Base-by-base conservation (phyloP, 2,888 invertebrate genomes). In the Corythucha ciliata region DNA sequence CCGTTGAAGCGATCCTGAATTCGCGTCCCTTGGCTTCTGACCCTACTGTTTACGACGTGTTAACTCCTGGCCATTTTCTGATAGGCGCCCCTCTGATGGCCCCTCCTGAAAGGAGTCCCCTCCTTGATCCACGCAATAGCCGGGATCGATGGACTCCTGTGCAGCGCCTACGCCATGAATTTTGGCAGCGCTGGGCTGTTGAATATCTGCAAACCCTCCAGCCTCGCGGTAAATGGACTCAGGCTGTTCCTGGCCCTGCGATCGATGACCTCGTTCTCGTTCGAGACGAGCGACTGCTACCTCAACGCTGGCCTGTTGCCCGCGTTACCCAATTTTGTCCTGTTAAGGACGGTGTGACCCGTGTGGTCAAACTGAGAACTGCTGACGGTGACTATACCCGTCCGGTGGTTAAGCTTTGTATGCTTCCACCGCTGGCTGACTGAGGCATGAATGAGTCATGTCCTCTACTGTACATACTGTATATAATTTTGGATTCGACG, bases 61-160 rank as follows among this genome's bases (percentile, higher is more conserved):
- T n/a, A n/a, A n/a, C n/a, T n/a, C n/a, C n/a, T n/a, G n/a, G n/a
- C n/a, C n/a, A n/a, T n/a, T n/a, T n/a, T n/a, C n/a, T n/a, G n/a
- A n/a, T n/a, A n/a, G n/a, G n/a, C n/a, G n/a, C n/a, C n/a, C n/a
- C n/a, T n/a, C n/a, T n/a, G n/a, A n/a, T n/a, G n/a, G n/a, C n/a
- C n/a, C n/a, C n/a, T n/a, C n/a, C n/a, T n/a, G n/a, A n/a, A n/a
- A n/a, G n/a, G n/a, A n/a, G n/a, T n/a, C 59, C 62, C 3, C 27
- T 51, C 7, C 22, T 63, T 0, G 5, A 20, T 0, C 55, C 62
- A 1, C 3, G 14, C 1, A 44, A 57, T 1, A 18, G 32, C 1
- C 49, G 55, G 18, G 54, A 59, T 3, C 52, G 60, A 20, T 67
- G 63, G 62, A n/a, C n/a, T n/a, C n/a, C n/a, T n/a, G n/a, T n/a